phyloP scores from a whole-genome alignment of 2,113 vertebrate species.

The Oophaga pumilio region DNA sequence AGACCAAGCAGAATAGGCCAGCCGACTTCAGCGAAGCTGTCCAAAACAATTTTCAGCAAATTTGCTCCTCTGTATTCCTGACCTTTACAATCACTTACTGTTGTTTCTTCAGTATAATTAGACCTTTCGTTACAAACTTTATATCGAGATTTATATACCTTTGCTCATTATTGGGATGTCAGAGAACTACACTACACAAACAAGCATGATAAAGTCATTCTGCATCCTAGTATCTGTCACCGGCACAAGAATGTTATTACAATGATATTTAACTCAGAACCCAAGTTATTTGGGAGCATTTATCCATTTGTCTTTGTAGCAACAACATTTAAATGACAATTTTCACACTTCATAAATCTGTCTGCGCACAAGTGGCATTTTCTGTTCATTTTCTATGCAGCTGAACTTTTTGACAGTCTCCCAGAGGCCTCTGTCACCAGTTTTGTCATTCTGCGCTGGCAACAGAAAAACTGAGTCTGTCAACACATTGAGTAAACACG shows the following conservation, averaged over 20 bases:
- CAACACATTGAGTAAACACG: neutral
- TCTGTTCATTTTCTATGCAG: slow-evolving; percentile 10
- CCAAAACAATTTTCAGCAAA: no score
- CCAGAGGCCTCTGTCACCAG: slow-evolving; percentile 9
- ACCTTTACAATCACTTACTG: no score
- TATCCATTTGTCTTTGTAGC: slow-evolving; percentile 9
- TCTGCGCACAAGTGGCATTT: neutral
- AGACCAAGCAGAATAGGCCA: no score
- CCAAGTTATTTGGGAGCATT: neutral
- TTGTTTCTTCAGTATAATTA: no score
- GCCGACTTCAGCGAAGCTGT: no score
- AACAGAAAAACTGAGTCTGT: neutral
- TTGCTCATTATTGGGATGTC: no score
- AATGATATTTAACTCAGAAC: neutral
- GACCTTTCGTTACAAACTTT: no score
- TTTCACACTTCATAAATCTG: slow-evolving; percentile 13
- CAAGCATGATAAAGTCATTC: neutral
- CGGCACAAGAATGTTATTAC: neutral
- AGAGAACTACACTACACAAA: neutral
- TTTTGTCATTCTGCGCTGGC: neutral
- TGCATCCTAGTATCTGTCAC: neutral
- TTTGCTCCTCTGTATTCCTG: no score
- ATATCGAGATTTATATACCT: no score
- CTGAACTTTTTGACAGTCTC: slow-evolving; percentile 19
- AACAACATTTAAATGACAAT: slow-evolving; percentile 21